Percentiles rank a stretch among this genome's conserved stretches.
These are phyloP conservation scores for Microcebus lehilahytsara DNA, from an alignment of 2,113 vertebrate species.

Conservation along the genomic window DNA sequence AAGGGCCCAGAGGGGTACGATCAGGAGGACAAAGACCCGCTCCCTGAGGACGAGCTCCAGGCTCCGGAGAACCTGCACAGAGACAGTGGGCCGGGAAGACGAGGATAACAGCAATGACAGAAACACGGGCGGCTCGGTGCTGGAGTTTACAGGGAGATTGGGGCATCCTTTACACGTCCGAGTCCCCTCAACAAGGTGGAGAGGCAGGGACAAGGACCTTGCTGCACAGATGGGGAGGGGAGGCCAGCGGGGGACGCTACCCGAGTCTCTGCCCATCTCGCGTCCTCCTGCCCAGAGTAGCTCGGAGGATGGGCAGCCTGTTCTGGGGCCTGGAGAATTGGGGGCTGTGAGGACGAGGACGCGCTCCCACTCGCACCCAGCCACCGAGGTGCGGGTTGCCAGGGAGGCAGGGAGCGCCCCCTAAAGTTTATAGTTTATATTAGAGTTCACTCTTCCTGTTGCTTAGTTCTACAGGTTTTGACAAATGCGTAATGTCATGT, in stretches of 20 bases:
- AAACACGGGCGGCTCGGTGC: background rate
- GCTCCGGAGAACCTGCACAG: background rate
- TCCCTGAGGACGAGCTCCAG: background rate
- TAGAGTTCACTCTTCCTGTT: background rate
- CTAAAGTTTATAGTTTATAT: background rate
- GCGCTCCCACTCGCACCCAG: background rate
- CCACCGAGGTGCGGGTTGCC: background rate
- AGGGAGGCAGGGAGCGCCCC: too few species aligned
- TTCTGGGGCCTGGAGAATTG: background rate
- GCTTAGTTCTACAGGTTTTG: background rate
- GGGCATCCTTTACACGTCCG: background rate
- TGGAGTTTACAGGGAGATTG: background rate
- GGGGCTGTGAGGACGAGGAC: background rate
- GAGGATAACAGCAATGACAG: fast-evolving
- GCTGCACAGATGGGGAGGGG: background rate
- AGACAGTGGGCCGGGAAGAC: fast-evolving
- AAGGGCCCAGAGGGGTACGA: background rate
- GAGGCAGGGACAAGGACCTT: fast-evolving
- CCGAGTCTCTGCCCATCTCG: background rate
- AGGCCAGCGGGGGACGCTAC: background rate
- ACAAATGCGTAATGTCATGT: background rate
- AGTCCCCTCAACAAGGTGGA: fast-evolving
- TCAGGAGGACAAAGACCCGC: background rate
- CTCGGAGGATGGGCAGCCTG: background rate
- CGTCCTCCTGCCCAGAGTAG: background rate